Percentiles rank a stretch among this genome's conserved stretches.
These are phyloP conservation scores for Fragum whitleyi DNA, from an alignment of 2,888 invertebrate genomes.

Conservation along the genomic window DNA sequence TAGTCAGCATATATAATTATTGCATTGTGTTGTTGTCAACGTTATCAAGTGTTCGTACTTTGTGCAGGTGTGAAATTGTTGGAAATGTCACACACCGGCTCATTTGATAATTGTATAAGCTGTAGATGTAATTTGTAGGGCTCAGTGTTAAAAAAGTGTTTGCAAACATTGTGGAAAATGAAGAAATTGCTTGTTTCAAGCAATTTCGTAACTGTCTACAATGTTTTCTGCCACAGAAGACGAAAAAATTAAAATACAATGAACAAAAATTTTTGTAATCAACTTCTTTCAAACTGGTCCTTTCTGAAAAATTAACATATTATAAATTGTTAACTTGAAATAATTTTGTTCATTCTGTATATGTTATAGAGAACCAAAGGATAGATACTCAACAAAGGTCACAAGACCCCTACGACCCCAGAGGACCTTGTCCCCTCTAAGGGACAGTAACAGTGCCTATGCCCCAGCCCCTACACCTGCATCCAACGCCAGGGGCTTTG, in stretches of 20 bases:
- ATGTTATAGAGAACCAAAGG: slow-evolving; percentile 71
- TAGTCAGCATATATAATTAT: no score
- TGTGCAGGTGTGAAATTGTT: no score
- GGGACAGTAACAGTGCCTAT: slow-evolving; percentile 70
- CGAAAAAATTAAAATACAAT: no score
- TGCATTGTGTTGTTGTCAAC: no score
- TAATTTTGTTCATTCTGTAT: not conserved
- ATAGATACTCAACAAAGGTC: slow-evolving; percentile 72
- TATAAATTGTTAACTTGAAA: not conserved
- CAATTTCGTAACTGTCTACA: slow-evolving; percentile 3
- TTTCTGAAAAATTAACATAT: no score
- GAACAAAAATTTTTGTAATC: no score
- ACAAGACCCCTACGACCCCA: slow-evolving; percentile 71
- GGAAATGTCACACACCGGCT: no score
- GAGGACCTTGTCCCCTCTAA: slow-evolving; percentile 63
- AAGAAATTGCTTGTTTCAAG: slow-evolving; percentile 9
- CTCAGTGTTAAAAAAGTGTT: no score
- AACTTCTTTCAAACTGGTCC: no score
- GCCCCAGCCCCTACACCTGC: slow-evolving; percentile 79
- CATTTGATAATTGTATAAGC: no score
- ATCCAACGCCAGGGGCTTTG: slow-evolving; percentile 66
- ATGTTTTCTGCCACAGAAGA: slow-evolving; percentile 1
- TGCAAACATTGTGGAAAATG: slow-evolving; percentile 10
- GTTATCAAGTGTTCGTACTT: no score
- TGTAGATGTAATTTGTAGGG: no score